These are phyloP conservation scores for Drosophila pegasa DNA, from an alignment of 2,888 invertebrate genomes.

Conservation along the genomic window DNA sequence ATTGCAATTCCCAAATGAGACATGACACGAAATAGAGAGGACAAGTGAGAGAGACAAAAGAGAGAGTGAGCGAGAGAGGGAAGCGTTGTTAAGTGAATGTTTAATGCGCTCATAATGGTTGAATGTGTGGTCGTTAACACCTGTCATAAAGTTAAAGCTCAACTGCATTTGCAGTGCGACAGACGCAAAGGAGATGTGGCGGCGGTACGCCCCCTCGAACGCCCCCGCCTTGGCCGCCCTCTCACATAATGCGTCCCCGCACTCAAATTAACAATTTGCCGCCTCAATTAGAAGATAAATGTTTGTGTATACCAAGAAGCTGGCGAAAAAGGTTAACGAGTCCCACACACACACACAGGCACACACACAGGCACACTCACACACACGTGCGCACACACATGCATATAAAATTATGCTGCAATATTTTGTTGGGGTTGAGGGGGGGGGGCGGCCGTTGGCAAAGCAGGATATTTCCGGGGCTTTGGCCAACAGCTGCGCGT, in stretches of 20 bases:
- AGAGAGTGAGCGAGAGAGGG: background rate
- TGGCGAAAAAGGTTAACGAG: conserved; percentile 69
- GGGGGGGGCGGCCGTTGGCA: background rate
- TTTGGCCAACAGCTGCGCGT: conserved; percentile 76
- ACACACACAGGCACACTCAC: conserved; percentile 21
- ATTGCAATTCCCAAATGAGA: conserved; percentile 52
- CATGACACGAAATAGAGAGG: conserved; percentile 8
- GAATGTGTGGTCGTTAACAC: conserved; percentile 62
- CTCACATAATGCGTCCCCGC: conserved; percentile 40
- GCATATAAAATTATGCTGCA: conserved; percentile 64
- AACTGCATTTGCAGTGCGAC: conserved; percentile 56
- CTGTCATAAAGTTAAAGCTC: conserved; percentile 72
- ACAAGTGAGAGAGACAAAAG: background rate
- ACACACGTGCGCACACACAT: conserved; percentile 9
- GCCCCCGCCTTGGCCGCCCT: background rate
- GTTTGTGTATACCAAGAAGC: conserved; percentile 57
- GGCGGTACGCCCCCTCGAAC: background rate
- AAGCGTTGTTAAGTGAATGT: conserved; percentile 56
- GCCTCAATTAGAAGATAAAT: conserved; percentile 74
- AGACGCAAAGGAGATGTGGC: conserved; percentile 5
- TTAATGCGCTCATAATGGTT: conserved; percentile 60
- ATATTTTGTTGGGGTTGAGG: conserved; percentile 60
- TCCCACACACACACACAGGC: conserved; percentile 36
- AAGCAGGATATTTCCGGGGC: conserved; percentile 39
- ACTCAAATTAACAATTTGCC: conserved; percentile 62